A percentile compares a stretch with the other conserved stretches of the same genome.
These are phyloP conservation scores for Lysandra coridon DNA, from an alignment of 2,888 invertebrate species.

Conservation along the genomic window DNA sequence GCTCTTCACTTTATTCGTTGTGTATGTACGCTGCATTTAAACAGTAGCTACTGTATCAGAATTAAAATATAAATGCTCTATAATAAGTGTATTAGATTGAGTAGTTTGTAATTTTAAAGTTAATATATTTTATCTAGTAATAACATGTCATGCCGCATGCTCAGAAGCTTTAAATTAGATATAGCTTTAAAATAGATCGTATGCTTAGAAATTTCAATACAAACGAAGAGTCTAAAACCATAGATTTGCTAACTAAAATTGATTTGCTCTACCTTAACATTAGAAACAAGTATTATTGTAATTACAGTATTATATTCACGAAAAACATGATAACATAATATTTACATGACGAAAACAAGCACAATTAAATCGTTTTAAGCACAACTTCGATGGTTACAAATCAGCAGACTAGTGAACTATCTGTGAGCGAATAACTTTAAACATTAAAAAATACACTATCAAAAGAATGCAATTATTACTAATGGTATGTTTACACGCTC, in stretches of 20 bases:
- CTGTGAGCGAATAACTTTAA: not conserved
- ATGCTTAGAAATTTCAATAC: not conserved
- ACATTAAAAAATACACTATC: not conserved
- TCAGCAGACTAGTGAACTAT: constrained; percentile 10
- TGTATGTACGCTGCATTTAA: not conserved
- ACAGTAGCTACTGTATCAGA: not conserved
- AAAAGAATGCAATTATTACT: not conserved
- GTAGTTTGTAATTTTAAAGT: too few relatives aligned
- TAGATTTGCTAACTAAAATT: not conserved
- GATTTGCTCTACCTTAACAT: not conserved
- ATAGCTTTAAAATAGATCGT: too few relatives aligned
- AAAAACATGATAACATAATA: not conserved
- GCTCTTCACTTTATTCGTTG: not conserved
- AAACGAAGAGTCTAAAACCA: not conserved
- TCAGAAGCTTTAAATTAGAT: not conserved
- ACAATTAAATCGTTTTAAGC: constrained; percentile 25
- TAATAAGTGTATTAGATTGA: too few relatives aligned
- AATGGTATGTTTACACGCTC: not conserved
- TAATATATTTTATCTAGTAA: not conserved
- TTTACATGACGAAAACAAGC: constrained; percentile 23
- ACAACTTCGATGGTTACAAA: not conserved
- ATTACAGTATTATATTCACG: not conserved
- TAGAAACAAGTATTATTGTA: not conserved
- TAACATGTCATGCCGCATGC: not conserved
- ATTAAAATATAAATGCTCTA: too few relatives aligned